Conservation (phyloP, 1,140 invertebrate genomes). For the Drosophila auraria region DNA sequence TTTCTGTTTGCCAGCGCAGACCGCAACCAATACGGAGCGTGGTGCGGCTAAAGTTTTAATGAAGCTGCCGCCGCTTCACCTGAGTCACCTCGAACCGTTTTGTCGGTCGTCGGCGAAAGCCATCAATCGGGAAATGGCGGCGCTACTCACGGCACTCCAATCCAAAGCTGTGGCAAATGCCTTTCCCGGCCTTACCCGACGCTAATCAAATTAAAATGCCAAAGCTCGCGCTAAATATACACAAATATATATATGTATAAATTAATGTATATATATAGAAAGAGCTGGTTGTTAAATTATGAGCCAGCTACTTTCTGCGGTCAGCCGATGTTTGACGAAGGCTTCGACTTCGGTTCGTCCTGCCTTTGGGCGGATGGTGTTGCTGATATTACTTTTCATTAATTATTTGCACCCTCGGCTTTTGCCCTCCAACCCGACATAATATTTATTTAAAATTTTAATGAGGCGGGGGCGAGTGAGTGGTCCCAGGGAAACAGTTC, state of each 20-base stretch:
- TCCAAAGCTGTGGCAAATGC: slow-evolving; percentile 36
- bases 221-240: slow-evolving; percentile 18
- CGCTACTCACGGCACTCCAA: slow-evolving; percentile 7
- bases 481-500: slow-evolving; percentile 25
- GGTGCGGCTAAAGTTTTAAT: slow-evolving; percentile 45
- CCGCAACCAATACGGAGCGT: slow-evolving; percentile 32
- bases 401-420: slow-evolving; percentile 51
- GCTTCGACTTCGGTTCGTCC: slow-evolving; percentile 11
- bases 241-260: neutral
- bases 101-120: slow-evolving; percentile 20
- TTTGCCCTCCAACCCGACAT: slow-evolving; percentile 14
- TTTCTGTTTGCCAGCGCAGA: slow-evolving; percentile 4
- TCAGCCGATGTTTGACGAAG: slow-evolving; percentile 50
- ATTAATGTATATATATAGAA: neutral
- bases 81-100: slow-evolving; percentile 34
- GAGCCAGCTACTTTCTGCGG: slow-evolving; percentile 49
- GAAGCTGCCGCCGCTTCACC: slow-evolving; percentile 24
- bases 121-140: slow-evolving; percentile 45
- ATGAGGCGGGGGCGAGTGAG: slow-evolving; percentile 45
- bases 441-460: slow-evolving; percentile 59
- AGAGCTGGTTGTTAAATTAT: slow-evolving; percentile 27
- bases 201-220: slow-evolving; percentile 52
- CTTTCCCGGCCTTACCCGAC: slow-evolving; percentile 16
- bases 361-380: slow-evolving; percentile 33
- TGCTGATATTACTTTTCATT: slow-evolving; percentile 54